A percentile compares a stretch with the other conserved stretches of the same genome.
Evolutionary conservation across 2,888 invertebrate species (phyloP).

Genomic region (Nomada ruficornis): DNA sequence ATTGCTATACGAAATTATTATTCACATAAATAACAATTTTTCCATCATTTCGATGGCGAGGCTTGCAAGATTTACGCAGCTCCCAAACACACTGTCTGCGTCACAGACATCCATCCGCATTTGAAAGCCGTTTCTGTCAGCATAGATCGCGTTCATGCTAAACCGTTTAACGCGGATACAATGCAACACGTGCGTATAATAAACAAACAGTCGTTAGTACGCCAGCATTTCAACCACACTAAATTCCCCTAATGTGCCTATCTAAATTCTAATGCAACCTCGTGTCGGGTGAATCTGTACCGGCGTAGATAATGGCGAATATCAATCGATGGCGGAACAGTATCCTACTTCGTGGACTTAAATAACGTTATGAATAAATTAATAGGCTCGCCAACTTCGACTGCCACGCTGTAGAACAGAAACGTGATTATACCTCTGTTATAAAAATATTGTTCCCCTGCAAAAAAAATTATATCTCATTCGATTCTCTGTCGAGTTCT

Average conservation of each 20-base stretch:
- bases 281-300: constrained; percentile 14
- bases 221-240: constrained; percentile 12
- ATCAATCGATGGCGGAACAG: constrained; percentile 35
- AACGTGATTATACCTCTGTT: neutral
- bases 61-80: too few relatives aligned
- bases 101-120: too few relatives aligned
- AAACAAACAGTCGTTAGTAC: constrained; percentile 42
- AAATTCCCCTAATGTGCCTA: constrained; percentile 47
- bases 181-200: constrained; percentile 41
- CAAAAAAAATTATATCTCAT: too few relatives aligned
- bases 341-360: constrained; percentile 9
- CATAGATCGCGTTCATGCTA: too few relatives aligned
- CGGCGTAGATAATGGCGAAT: constrained; percentile 1
- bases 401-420: too few relatives aligned
- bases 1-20: too few relatives aligned
- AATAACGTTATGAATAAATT: constrained; percentile 56
- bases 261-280: constrained; percentile 44
- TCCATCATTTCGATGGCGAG: too few relatives aligned
- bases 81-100: too few relatives aligned
- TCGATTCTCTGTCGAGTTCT: too few relatives aligned
- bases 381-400: constrained; percentile 13
- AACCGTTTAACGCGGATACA: constrained; percentile 23
- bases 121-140: too few relatives aligned
- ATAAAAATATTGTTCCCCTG: constrained; percentile 43
- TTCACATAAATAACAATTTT: too few relatives aligned